These are phyloP conservation scores for Lamproptera curius DNA, from an alignment of 2,888 invertebrate genomes.

Conservation along the genomic window DNA sequence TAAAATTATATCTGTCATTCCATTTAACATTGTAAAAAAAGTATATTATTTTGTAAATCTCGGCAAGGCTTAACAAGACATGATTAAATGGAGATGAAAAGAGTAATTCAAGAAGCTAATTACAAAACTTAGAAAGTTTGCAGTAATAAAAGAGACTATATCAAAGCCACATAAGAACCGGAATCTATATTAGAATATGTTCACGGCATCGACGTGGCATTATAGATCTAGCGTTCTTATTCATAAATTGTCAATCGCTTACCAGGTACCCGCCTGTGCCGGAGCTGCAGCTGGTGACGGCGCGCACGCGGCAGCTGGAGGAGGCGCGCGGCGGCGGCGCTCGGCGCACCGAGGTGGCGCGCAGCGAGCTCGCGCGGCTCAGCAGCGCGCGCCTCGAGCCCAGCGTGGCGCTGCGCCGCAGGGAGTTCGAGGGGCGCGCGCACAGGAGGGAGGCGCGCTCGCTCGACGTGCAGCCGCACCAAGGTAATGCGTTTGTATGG, in stretches of 20 bases:
- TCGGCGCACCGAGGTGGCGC: conserved; percentile 82
- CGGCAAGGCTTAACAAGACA: too few relatives aligned
- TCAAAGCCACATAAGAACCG: too few relatives aligned
- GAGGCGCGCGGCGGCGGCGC: conserved; percentile 80
- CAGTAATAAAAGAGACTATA: too few relatives aligned
- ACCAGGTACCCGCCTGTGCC: conserved; percentile 64
- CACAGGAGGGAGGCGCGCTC: conserved; percentile 63
- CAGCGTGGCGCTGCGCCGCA: conserved; percentile 84
- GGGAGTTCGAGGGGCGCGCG: conserved; percentile 83
- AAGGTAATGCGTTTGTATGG: conserved; percentile 44
- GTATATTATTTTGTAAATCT: too few relatives aligned
- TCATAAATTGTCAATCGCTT: too few relatives aligned
- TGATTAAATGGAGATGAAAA: too few relatives aligned
- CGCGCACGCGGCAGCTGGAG: conserved; percentile 86
- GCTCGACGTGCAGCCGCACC: conserved; percentile 66
- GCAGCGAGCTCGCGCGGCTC: conserved; percentile 82
- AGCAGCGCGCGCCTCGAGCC: conserved; percentile 84
- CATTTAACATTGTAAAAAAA: too few relatives aligned
- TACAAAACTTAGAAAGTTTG: too few relatives aligned
- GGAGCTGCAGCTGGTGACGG: conserved; percentile 83
- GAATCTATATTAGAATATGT: too few relatives aligned
- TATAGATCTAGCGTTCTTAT: too few relatives aligned
- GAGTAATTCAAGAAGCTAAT: too few relatives aligned
- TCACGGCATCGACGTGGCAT: too few relatives aligned
- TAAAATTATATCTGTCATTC: neutral